Base-by-base conservation (phyloP, 2,888 invertebrate species). In the Drosophila anomelani region DNA sequence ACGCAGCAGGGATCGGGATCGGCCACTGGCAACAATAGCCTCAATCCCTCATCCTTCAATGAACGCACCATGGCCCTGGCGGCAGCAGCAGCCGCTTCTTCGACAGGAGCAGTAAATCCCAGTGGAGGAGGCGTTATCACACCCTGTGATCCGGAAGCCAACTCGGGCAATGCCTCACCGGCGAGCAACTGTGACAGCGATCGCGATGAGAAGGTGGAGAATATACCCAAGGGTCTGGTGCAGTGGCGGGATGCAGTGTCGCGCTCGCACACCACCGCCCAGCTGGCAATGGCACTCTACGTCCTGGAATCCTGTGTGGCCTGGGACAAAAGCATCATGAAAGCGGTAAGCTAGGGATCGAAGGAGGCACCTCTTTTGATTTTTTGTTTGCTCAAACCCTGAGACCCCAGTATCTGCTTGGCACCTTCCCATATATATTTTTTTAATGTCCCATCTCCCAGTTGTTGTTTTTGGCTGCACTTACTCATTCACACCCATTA, bases 281-380 rank as follows among this genome's bases (percentile, higher is more conserved):
- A 99, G 91, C 93, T 99, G 29, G 96, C 97, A 26, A 96, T 98
- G 95, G 96, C 97, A 83, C 94, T 98, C 68, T 96, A 97, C 89
- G 96, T 97, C 86, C 93, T 99, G 79, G 98, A 98, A 91, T 95
- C 96, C 3, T 96, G 96, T 91, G 97, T 99, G 86, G 98, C 98
- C 43, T 99, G 99, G 99, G 99, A 99, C 93, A 98, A 98, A 94
- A 98, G 98, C 93, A 97, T 98, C 91, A 98, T 99, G 98, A 98
- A 98, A 95, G 99, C 98, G 94, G 98, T 98, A 94, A 95, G 97
- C 38, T 4, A 2, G 17, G 36, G 64, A 26, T 32, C 15, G 32
- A 10, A 41, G 39, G 23, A 39, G 39, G n/a, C 39, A 41, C 26
- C 41, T 13, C n/a, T 38, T 64, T 38, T 63, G 4, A 38, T 36